Conservation (phyloP, 2,797 vertebrate genomes). For the Peromyscus nudipes region DNA sequence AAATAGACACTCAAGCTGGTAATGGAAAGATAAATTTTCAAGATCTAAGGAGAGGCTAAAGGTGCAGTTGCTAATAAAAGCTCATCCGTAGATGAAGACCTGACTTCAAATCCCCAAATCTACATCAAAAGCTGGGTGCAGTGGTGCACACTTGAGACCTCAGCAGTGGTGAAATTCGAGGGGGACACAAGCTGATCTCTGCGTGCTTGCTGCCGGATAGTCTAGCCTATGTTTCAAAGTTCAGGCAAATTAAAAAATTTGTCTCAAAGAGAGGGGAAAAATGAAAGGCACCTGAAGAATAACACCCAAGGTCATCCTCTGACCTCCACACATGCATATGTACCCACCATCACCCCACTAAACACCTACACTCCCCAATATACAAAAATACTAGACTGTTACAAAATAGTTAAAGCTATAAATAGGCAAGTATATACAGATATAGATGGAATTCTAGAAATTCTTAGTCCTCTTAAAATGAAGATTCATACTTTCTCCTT, state of each 20-base stretch:
- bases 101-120: background rate
- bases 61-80: background rate
- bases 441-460: background rate
- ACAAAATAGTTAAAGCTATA: slow-evolving; percentile 1
- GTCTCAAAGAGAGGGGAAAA: background rate
- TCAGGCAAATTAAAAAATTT: background rate
- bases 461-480: background rate
- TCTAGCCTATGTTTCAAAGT: background rate
- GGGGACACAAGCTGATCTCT: background rate
- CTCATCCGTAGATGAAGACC: background rate
- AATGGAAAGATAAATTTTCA: background rate
- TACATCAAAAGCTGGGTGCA: background rate
- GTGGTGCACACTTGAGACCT: background rate
- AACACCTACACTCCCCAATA: background rate
- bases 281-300: background rate
- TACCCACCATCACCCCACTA: background rate
- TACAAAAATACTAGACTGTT: background rate
- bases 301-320: background rate
- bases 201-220: background rate
- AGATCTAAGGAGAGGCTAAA: slow-evolving; percentile 19
- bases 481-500: slow-evolving; percentile 11
- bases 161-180: fast-evolving
- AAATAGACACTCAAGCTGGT: background rate
- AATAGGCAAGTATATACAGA: background rate
- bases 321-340: background rate